phyloP scores from a whole-genome alignment of 2,113 vertebrate species.

The Phyllostomus discolor region DNA sequence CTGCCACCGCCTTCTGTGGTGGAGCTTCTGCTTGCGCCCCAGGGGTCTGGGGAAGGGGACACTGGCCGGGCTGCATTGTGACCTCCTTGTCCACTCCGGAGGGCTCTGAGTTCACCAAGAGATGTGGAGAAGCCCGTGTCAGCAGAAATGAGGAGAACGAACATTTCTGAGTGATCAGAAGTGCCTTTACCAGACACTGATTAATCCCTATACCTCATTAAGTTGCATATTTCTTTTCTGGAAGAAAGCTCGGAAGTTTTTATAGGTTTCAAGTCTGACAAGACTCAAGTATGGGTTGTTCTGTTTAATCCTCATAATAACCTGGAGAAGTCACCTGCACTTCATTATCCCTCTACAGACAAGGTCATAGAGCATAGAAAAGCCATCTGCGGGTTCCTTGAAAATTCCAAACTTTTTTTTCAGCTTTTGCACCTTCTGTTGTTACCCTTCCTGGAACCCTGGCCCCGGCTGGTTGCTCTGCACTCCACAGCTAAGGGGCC shows the following conservation, averaged over 20 bases:
- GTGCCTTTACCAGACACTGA: background rate
- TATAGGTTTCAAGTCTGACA: background rate
- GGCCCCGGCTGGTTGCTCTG: background rate
- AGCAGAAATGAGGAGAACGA: background rate
- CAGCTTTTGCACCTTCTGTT: background rate
- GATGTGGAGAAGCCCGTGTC: background rate
- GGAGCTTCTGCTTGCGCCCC: background rate
- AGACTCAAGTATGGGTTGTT: background rate
- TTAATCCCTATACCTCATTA: background rate
- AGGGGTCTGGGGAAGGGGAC: background rate
- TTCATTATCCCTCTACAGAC: background rate
- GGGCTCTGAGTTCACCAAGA: background rate
- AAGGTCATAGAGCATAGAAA: background rate
- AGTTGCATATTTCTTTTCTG: background rate
- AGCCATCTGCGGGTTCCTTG: background rate
- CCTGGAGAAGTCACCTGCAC: background rate
- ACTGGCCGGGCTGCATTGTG: rapidly evolving
- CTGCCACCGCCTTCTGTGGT: background rate
- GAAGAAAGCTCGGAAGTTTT: background rate
- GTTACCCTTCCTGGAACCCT: background rate
- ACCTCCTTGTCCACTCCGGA: background rate
- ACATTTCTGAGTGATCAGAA: background rate
- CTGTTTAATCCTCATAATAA: background rate
- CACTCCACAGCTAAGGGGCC: background rate
- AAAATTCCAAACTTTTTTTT: background rate